Base-by-base conservation (phyloP, 2,113 vertebrate species). In the Calidris pugnax region DNA sequence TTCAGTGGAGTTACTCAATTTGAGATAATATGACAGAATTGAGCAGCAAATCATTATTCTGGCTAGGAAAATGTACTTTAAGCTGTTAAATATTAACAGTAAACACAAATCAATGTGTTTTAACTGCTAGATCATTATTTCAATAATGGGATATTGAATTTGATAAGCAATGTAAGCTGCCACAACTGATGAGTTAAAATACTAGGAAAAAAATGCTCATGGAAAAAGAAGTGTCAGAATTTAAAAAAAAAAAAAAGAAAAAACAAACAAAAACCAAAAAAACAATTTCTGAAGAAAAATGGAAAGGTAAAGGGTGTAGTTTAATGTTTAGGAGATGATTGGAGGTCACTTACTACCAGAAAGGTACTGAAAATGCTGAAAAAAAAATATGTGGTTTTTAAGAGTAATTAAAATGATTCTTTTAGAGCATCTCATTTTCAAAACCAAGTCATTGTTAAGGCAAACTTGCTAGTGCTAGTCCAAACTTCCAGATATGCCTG, bases 81-180 rank as follows among this genome's bases (percentile, higher is more conserved):
- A 85, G 33, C 35, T 93, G 64, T 90, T 73, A 88, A 95, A 90
- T 93, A 74, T 90, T 88, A 96, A 74, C 64, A 86, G 64, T 81
- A 96, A 96, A 90, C 51, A 95, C 30, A 48, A 90, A 91, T 86
- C 90, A 94, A 77, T 84, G 37, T 66, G 39, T 43, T 90, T 90
- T 90, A 86, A 75, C 80, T 79, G 45, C 48, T 87, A 73, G 56
- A 72, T 94, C 79, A 76, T 94, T 15, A 85, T 97, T 89, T 95
- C 74, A 85, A 48, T 90, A 89, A 93, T 50, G 55, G 48, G 84
- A 87, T 91, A 91, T 87, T 95, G 23, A 48, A 92, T 90, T 92
- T 82, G 73, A 86, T 91, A 92, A 94, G 79, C 53, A 92, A 72
- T 72, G 76, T 22, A 87, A 67, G 62, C 43, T 94, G 87, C 51